phyloP scores from a whole-genome alignment of 2,888 invertebrate species.

The Drosophila buzzatii region DNA sequence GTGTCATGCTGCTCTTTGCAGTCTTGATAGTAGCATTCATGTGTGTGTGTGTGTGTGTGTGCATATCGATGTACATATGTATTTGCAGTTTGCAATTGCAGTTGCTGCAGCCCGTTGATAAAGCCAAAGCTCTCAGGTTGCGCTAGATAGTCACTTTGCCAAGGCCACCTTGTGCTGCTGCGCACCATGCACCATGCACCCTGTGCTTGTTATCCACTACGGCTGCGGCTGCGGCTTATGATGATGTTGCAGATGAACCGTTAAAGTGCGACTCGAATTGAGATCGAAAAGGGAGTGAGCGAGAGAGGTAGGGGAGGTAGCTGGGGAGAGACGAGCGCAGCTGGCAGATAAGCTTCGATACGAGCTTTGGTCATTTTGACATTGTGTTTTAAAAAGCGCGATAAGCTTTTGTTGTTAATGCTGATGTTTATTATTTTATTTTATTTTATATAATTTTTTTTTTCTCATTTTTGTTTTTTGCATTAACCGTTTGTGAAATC shows the following conservation, averaged over 20 bases:
- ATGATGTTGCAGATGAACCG: constrained; percentile 15
- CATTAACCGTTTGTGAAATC: constrained; percentile 64
- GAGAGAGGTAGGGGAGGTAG: neutral
- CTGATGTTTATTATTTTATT: constrained; percentile 34
- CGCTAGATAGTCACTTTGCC: constrained; percentile 37
- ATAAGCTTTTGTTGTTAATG: constrained; percentile 60
- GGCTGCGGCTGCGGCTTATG: neutral
- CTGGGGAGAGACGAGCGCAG: constrained; percentile 18
- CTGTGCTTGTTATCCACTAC: constrained; percentile 3
- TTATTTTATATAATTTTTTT: constrained; percentile 12
- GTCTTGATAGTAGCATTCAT: constrained; percentile 31
- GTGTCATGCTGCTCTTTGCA: constrained; percentile 56
- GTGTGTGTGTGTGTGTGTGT: constrained; percentile 1
- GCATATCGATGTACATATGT: constrained; percentile 24
- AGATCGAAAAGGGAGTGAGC: neutral
- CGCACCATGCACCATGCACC: neutral
- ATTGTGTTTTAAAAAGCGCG: constrained; percentile 75
- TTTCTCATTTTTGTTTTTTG: constrained; percentile 36
- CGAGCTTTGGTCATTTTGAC: constrained; percentile 76
- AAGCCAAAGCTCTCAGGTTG: constrained; percentile 68
- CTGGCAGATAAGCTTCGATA: constrained; percentile 68
- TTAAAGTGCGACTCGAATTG: constrained; percentile 39
- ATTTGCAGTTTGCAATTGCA: constrained; percentile 47
- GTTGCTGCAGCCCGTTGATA: constrained; percentile 43
- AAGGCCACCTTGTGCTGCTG: constrained; percentile 43